Conservation (phyloP, 1,140 invertebrate species). For the Micrasema longulum region DNA sequence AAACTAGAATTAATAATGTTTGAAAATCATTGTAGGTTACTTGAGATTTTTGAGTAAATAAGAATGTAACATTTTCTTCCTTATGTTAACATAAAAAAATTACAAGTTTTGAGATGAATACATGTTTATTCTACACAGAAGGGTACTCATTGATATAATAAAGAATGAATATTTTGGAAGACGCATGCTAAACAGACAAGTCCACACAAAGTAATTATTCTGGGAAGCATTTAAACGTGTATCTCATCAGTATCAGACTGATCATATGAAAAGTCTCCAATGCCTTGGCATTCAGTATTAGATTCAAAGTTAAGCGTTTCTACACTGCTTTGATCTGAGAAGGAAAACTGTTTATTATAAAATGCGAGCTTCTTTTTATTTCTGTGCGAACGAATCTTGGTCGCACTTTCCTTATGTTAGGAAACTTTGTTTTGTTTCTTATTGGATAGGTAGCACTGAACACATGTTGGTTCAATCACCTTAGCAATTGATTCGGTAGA, state of each 20-base stretch:
- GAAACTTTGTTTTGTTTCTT: constrained; percentile 71
- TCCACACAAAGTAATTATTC: too few relatives aligned
- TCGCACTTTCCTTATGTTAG: constrained; percentile 71
- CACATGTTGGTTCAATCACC: constrained; percentile 74
- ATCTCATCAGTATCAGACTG: constrained; percentile 51
- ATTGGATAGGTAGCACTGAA: constrained; percentile 72
- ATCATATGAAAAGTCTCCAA: constrained; percentile 38
- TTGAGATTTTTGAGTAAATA: too few relatives aligned
- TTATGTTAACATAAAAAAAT: too few relatives aligned
- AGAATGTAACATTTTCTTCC: too few relatives aligned
- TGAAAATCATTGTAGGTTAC: too few relatives aligned
- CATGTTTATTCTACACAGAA: too few relatives aligned
- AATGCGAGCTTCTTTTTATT: constrained; percentile 62
- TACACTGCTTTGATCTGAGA: constrained; percentile 64
- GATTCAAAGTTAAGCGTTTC: constrained; percentile 61
- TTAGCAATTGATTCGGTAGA: constrained; percentile 67
- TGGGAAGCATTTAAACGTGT: constrained; percentile 52
- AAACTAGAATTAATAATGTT: too few relatives aligned
- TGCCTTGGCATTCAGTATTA: constrained; percentile 34
- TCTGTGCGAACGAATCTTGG: constrained; percentile 65
- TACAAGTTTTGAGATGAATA: too few relatives aligned
- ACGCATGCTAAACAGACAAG: too few relatives aligned
- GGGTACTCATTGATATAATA: too few relatives aligned
- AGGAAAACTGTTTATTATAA: constrained; percentile 59
- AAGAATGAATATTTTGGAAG: too few relatives aligned